Base-by-base conservation (phyloP, 2,888 invertebrate genomes). In the Hoplodrina ambigua region DNA sequence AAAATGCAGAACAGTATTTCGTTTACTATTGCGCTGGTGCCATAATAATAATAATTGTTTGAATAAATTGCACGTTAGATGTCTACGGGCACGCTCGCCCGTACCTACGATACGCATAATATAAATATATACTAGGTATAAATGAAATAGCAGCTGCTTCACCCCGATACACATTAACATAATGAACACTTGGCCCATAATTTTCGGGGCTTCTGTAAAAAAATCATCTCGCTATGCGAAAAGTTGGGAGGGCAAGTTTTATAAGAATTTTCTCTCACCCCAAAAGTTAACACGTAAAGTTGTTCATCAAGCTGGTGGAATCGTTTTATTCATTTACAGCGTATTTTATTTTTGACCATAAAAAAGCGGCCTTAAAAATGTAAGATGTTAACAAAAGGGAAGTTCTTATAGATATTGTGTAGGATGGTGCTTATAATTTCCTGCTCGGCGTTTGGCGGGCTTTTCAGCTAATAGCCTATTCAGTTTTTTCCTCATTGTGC, bases 221-320 rank as follows among this genome's bases (percentile, higher is more conserved):
- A 83, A 80, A 83, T 78, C 78, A 80, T 74, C 70, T 52, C 59
- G 67, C 71, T 66, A 75, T 58, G 59, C 60, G 58, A 75, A 82
- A 85, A 78, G 75, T 83, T 85, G 25, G 20, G 25, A 61, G 59
- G 59, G 37, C 41, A 75, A 75, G 66, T 73, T 82, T 49, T 8
- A 7, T 8, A 58, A 72, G 60, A 72, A 69, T 44, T 66, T 69
- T 64, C 56, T 66, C 71, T 69, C 65, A 66, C 62, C 71, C 72
- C 33, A 62, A 84, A 82, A 80, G 80, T 80, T 85, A 80, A 73
- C 72, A 78, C 78, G 69, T 80, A 80, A 83, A 83, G 83, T 77
- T 80, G 72, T 75, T 78, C 72, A 83, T 85, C 75, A 85, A 80
- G 69, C 59, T 69, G 57, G 72, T 74, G 60, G 61, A 60, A 75